Base-by-base conservation (phyloP, 2,888 invertebrate genomes). In the Cepaea hortensis region DNA sequence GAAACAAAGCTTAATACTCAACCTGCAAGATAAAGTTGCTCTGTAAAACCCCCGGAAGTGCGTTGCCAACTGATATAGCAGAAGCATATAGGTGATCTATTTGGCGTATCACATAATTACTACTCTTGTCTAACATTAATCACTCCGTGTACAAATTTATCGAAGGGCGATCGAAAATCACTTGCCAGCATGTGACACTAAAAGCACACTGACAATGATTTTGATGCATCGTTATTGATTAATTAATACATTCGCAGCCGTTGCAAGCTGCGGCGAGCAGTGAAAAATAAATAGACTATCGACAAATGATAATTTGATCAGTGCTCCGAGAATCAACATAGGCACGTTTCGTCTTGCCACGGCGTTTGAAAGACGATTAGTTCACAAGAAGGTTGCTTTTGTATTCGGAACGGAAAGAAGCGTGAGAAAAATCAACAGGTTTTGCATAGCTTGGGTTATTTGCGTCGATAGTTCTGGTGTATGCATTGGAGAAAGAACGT, bases 201-300 rank as follows among this genome's bases (percentile, higher is more conserved):
- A 79, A 79, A 79, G 79, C 79, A 79, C 79, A 79, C n/a, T 55
- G 55, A 62, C 79, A 62, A 62, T 62, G 61, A 79, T 79, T 79
- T 79, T 62, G 79, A 62, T 62, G 35, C 79, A 79, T 46, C 5
- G 35, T 79, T 79, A 79, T 79, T 79, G 79, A 79, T 79, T 79
- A 23, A 62, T 79, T 61, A 62, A 79, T 62, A 62, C 79, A 20
- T 35, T 62, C 18, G 35, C 55, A 62, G 62, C 62, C 35, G 79
- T 62, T 79, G 79, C 62, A 62, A 35, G 62, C 62, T 15, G 62
- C 79, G 35, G 79, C 62, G 18, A 62, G 79, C 79, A 61, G 62
- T 79, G 79, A 62, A 79, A 79, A 79, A 79, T 79, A 79, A 79
- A 79, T 62, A 79, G 79, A 79, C 48, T 62, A 79, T 79, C 35